Conservation (phyloP, 1,140 invertebrate genomes). For the Drosophila erecta region DNA sequence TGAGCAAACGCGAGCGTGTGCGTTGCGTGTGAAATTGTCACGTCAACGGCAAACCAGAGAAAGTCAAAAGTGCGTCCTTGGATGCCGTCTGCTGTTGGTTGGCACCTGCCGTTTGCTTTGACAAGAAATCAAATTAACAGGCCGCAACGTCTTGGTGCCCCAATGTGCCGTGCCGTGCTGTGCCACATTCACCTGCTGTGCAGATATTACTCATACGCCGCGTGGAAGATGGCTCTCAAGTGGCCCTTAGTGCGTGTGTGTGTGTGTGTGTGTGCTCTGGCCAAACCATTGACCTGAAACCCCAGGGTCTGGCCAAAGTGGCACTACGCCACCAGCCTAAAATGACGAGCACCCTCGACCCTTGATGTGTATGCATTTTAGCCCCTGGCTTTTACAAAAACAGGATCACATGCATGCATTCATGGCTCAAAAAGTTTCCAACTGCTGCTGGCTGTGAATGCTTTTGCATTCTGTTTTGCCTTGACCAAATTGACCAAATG, state of each 20-base stretch:
- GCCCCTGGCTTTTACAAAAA: slow-evolving; percentile 16
- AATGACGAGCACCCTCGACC: slow-evolving; percentile 53
- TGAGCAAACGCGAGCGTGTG: slow-evolving; percentile 42
- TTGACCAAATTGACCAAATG: slow-evolving; percentile 49
- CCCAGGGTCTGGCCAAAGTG: slow-evolving; percentile 51
- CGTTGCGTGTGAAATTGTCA: slow-evolving; percentile 75
- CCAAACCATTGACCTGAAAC: slow-evolving; percentile 60
- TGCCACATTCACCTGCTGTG: slow-evolving; percentile 1
- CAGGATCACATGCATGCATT: slow-evolving; percentile 20
- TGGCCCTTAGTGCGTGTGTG: slow-evolving; percentile 23
- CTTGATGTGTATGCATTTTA: slow-evolving; percentile 38
- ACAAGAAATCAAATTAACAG: slow-evolving; percentile 77
- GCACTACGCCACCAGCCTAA: slow-evolving; percentile 48
- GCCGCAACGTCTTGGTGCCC: slow-evolving; percentile 53
- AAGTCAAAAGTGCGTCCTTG: slow-evolving; percentile 72
- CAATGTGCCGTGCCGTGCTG: too few relatives aligned
- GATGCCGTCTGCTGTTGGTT: slow-evolving; percentile 14
- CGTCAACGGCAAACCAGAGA: slow-evolving; percentile 61
- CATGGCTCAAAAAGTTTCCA: slow-evolving; percentile 29
- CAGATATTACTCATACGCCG: slow-evolving; percentile 64
- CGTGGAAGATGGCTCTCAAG: slow-evolving; percentile 33
- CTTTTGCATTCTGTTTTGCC: slow-evolving; percentile 25
- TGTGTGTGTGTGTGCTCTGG: slow-evolving; percentile 7
- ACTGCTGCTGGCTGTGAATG: slow-evolving; percentile 12
- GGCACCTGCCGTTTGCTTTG: slow-evolving; percentile 60